These are phyloP conservation scores for Nematostella vectensis DNA, from an alignment of 92 coral and sea anemone genomes.

Conservation along the genomic window DNA sequence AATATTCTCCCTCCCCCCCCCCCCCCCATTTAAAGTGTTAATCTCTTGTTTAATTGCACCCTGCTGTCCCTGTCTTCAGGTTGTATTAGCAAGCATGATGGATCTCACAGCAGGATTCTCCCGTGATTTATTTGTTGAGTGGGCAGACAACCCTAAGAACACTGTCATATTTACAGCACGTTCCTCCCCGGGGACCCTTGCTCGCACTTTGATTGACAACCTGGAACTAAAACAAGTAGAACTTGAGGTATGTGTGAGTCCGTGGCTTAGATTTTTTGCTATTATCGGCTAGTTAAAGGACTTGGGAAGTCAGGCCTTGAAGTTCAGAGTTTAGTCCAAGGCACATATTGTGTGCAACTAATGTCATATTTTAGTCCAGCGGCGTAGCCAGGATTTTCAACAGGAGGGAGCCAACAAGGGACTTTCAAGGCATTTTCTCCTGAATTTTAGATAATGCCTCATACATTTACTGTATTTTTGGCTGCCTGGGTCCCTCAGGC, in stretches of 20 bases:
- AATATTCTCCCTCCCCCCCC: too few relatives aligned
- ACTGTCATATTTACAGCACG: constrained; percentile 80
- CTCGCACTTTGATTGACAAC: constrained; percentile 82
- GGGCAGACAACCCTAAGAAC: constrained; percentile 88
- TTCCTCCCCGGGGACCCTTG: constrained; percentile 84
- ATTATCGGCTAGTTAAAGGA: neutral
- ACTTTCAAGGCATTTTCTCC: too few relatives aligned
- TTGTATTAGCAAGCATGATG: constrained; percentile 86
- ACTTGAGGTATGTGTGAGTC: constrained; percentile 84
- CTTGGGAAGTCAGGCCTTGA: neutral
- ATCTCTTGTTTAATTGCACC: too few relatives aligned
- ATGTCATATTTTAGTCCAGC: too few relatives aligned
- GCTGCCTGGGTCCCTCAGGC: too few relatives aligned
- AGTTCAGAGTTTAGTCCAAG: neutral
- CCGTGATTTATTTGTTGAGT: constrained; percentile 82
- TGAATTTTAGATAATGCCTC: too few relatives aligned
- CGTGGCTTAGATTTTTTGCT: neutral
- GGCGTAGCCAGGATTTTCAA: too few relatives aligned
- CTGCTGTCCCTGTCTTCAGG: constrained; percentile 27
- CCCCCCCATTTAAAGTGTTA: too few relatives aligned
- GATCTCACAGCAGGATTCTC: constrained; percentile 90
- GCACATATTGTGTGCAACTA: too few relatives aligned
- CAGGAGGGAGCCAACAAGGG: too few relatives aligned
- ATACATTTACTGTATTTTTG: too few relatives aligned
- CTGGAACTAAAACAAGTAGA: constrained; percentile 66